These are phyloP conservation scores for Camelus bactrianus DNA, from an alignment of 2,113 vertebrate genomes.

Conservation along the genomic window DNA sequence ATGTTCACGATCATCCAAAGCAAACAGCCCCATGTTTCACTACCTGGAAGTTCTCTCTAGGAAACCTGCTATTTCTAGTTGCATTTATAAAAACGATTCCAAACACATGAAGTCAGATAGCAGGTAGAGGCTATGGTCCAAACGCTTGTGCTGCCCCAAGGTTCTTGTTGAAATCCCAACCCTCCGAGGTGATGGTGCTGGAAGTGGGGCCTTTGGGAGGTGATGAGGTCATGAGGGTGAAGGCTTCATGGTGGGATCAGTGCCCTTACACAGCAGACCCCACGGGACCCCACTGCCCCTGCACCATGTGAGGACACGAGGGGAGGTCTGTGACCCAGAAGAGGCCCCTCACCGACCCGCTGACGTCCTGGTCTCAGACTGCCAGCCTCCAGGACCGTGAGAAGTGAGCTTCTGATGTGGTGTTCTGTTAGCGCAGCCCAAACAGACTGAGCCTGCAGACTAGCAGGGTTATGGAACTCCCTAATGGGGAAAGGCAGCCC, in stretches of 20 bases:
- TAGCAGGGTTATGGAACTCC: not conserved
- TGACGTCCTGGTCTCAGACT: not conserved
- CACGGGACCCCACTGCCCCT: not conserved
- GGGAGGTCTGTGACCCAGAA: not conserved
- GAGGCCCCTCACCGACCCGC: not conserved
- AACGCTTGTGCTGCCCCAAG: not conserved
- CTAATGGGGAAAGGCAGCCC: not conserved
- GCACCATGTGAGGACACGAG: not conserved
- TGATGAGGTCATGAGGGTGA: not conserved
- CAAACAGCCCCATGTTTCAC: not conserved
- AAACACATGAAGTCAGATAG: not conserved
- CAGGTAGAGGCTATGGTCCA: not conserved
- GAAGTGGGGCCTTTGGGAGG: not conserved
- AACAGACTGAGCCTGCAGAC: not conserved
- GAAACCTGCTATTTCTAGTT: not conserved
- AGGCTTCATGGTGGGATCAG: not conserved
- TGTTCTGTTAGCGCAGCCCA: not conserved
- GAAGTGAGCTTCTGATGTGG: not conserved
- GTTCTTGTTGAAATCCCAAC: not conserved
- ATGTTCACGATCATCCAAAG: not conserved
- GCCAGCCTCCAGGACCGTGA: not conserved
- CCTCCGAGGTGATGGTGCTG: not conserved
- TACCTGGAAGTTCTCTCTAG: conserved; percentile 11
- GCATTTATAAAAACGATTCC: not conserved
- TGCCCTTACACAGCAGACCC: not conserved